Base-by-base conservation (phyloP, 1,140 invertebrate species). In the Diabrotica virgifera region DNA sequence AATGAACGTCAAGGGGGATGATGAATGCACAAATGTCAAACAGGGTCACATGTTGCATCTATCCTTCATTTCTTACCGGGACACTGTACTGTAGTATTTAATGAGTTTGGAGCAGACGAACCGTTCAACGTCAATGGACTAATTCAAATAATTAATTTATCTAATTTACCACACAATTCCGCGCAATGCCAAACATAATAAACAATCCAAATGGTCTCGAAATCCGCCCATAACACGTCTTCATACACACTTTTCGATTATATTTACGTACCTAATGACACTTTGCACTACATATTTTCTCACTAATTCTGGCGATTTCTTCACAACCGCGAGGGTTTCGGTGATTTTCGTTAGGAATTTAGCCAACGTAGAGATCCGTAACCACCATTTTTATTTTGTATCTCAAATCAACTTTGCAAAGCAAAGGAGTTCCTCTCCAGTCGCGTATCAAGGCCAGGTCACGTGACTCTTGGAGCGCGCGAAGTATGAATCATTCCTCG, bases 1-100 rank as follows among this genome's bases (percentile, higher is more conserved):
- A 55, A 10, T 55, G 55, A 65, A 65, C 58, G 58, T 35, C 13
- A n/a, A 12, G 54, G 38, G 59, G 56, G 63, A 50, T 61, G 57
- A 68, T 64, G 58, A 57, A 63, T 59, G 38, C 59, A 61, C 52
- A 82, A 82, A 83, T 80, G 80, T 81, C 78, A 80, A 79, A 85
- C 82, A 80, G 82, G 83, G 82, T 84, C 83, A 84, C 82, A 84
- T 84, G 82, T 82, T 83, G 82, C 82, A 80, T 80, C 62, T 67
- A 63, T 52, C 55, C 50, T 37, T 54, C 24, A 24, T 24, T 24
- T 24, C 14, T 56, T 37, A 52, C 56, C n/a, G 35, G 24, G 46
- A 53, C 46, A 64, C 56, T 54, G 24, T 24, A 35, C 35, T 38
- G 55, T 35, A 64, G 61, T 7, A 61, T 55, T 58, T 61, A 52